phyloP scores from a whole-genome alignment of 1,140 invertebrate genomes.

The Vanessa atalanta region DNA sequence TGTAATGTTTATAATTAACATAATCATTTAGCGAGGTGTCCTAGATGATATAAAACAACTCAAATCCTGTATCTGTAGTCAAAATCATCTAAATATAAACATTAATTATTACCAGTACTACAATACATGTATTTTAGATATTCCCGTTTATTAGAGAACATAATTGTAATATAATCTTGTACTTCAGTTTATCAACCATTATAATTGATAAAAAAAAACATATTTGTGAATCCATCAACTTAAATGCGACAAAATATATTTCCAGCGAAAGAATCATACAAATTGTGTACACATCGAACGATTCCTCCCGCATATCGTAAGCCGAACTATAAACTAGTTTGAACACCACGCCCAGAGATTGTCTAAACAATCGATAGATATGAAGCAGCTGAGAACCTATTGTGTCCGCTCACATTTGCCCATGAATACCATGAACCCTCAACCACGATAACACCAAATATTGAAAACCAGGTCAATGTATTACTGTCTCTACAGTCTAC shows the following conservation, averaged over 20 bases:
- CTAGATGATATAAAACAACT: no score
- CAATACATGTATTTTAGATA: no score
- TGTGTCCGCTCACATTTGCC: constrained; percentile 41
- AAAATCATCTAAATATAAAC: no score
- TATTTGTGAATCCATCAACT: background rate
- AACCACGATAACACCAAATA: constrained; percentile 1
- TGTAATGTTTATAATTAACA: no score
- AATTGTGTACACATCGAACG: constrained; percentile 16
- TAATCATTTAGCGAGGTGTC: no score
- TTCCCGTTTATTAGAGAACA: no score
- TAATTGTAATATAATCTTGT: no score
- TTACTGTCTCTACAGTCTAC: background rate
- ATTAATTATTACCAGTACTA: no score
- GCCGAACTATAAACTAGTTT: constrained; percentile 27
- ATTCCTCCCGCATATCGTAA: constrained; percentile 5
- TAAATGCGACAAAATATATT: background rate
- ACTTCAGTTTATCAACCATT: no score
- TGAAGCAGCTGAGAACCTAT: constrained; percentile 38
- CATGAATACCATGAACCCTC: constrained; percentile 35
- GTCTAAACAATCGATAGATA: constrained; percentile 44
- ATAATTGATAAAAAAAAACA: background rate
- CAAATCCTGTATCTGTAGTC: no score
- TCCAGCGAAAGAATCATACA: background rate
- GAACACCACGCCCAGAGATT: constrained; percentile 36
- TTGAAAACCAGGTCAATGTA: background rate